A percentile compares a stretch with the other conserved stretches of the same genome.
Evolutionary conservation across 2,888 invertebrate genomes (phyloP).

Genomic region (Ernsta delagoae): DNA sequence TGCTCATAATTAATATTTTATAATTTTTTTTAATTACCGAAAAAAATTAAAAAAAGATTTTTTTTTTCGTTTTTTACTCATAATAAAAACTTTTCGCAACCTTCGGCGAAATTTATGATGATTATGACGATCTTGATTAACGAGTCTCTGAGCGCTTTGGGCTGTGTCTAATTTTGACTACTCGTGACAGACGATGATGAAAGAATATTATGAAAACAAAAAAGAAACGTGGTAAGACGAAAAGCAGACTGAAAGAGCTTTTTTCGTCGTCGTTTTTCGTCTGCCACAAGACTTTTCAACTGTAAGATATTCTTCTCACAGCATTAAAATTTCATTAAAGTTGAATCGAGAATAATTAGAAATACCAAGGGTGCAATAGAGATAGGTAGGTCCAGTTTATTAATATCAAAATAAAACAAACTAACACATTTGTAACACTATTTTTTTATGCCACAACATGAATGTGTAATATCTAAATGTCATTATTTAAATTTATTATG

Average conservation of each 20-base stretch:
- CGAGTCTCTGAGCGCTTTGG: background rate
- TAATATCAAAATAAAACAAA: too few relatives aligned
- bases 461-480: too few relatives aligned
- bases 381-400: too few relatives aligned
- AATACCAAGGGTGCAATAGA: too few relatives aligned
- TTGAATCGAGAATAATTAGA: background rate
- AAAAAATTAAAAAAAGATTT: too few relatives aligned
- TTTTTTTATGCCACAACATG: too few relatives aligned
- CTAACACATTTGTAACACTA: too few relatives aligned
- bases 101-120: background rate
- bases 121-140: slow-evolving; percentile 4
- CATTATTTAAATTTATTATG: too few relatives aligned
- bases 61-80: too few relatives aligned
- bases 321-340: background rate
- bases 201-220: slow-evolving; percentile 21
- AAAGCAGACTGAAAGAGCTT: slow-evolving; percentile 24
- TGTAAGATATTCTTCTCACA: slow-evolving; percentile 13
- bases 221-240: slow-evolving; percentile 13
- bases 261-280: slow-evolving; percentile 29
- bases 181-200: background rate
- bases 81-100: too few relatives aligned
- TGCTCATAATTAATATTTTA: too few relatives aligned
- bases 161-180: slow-evolving; percentile 23
- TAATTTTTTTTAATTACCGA: too few relatives aligned
- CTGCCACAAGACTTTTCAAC: slow-evolving; percentile 24